phyloP scores from a whole-genome alignment of 2,797 vertebrate species.

The Astyanax mexicanus region DNA sequence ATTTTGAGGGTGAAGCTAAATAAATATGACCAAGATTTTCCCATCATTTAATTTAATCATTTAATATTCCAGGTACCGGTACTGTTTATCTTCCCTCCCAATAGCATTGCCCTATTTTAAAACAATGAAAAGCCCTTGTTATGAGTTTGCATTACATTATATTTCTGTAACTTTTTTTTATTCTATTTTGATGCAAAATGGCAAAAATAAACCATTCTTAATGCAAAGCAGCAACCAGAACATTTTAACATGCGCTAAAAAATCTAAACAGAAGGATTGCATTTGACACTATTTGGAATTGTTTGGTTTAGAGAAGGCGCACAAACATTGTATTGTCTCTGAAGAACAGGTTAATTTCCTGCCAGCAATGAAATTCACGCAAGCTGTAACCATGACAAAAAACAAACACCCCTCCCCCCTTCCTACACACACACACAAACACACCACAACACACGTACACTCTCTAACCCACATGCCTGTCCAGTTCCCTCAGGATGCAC shows the following conservation, averaged over 20 bases:
- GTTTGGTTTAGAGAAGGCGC: constrained; percentile 1
- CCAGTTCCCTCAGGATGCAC: constrained; percentile 28
- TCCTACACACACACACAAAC: background rate
- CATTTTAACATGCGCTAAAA: background rate
- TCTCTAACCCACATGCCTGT: constrained; percentile 23
- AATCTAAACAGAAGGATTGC: background rate
- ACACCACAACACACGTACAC: background rate
- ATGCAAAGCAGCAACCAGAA: background rate
- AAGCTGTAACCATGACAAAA: constrained; percentile 20
- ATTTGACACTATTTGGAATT: background rate
- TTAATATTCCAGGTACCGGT: too few species aligned
- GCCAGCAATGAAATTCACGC: constrained; percentile 29
- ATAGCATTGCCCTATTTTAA: too few species aligned
- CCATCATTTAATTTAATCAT: too few species aligned
- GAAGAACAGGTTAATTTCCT: constrained; percentile 13
- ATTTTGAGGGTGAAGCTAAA: too few species aligned
- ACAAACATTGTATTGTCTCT: background rate
- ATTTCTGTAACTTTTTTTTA: background rate
- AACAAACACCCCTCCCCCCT: constrained; percentile 20
- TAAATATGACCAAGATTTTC: too few species aligned
- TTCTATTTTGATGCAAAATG: background rate
- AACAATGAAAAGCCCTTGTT: too few species aligned
- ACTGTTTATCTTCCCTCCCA: too few species aligned
- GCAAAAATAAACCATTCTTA: background rate
- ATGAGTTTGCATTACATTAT: background rate